Conservation (phyloP, 2,797 vertebrate genomes). For the Darevskia mixta region DNA sequence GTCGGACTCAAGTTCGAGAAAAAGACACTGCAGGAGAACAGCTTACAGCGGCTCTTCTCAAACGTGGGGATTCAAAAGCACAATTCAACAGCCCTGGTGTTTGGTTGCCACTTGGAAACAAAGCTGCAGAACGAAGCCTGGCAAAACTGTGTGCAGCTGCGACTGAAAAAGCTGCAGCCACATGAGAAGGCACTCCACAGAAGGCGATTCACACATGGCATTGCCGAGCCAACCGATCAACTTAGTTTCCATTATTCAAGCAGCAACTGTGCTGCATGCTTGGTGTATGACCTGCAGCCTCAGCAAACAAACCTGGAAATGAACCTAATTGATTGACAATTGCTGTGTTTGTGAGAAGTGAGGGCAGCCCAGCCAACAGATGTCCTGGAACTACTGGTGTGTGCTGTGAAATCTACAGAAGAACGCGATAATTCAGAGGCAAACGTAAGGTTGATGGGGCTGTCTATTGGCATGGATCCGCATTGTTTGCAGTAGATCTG, state of each 20-base stretch:
- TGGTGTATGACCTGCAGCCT: neutral
- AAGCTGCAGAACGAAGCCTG: no score
- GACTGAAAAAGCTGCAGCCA: neutral
- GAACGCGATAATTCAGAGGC: neutral
- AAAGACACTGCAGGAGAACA: neutral
- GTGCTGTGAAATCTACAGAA: neutral
- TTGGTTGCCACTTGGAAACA: neutral
- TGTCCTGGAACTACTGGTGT: neutral
- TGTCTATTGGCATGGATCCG: neutral
- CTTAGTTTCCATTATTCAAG: neutral
- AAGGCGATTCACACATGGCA: neutral
- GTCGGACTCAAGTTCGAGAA: slow-evolving; percentile 33
- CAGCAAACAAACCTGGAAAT: neutral
- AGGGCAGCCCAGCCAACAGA: neutral
- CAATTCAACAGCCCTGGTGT: neutral
- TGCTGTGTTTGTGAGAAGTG: neutral
- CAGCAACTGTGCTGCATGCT: neutral
- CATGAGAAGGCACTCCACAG: neutral
- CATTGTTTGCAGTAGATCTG: neutral
- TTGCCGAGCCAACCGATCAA: neutral
- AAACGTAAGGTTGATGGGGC: neutral
- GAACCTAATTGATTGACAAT: neutral
- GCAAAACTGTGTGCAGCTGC: neutral
- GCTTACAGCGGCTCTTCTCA: neutral
- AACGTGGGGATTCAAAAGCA: neutral